Base-by-base conservation (phyloP, 2,888 invertebrate genomes). In the Archips crataeganus region DNA sequence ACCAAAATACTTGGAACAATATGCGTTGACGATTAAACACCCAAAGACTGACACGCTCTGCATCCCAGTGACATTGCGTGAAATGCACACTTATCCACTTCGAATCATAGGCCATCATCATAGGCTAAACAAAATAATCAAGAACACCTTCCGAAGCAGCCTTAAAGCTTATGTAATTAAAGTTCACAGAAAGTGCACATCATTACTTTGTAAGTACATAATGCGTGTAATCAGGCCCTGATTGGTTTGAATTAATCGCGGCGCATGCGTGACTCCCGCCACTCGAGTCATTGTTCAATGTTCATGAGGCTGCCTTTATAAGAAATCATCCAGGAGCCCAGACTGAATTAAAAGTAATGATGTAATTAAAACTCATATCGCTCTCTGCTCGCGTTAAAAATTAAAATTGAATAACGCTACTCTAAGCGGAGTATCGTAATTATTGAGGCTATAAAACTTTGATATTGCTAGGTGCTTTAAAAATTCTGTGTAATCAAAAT, bases 181-280 rank as follows among this genome's bases (percentile, higher is more conserved):
- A 79, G 82, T 57, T 70, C 67, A 74, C 67, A 60, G 60, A 36
- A 66, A 51, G 60, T 70, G 88, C 79, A 86, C 75, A 64, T 71
- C 76, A 75, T 85, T 84, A 86, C 77, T 87, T 88, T 85, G 90
- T 88, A 84, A 85, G 83, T 79, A 79, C 81, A 81, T 93, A 93
- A 93, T 92, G 92, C 93, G 92, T 93, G 92, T 93, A 93, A 94
- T 93, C 92, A 93, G 88, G 82, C 87, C 86, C 88, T 93, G 93
- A 94, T 94, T 94, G 94, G 93, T 88, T 91, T 90, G 93, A 93
- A 94, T 94, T 94, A 93, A 93, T 93, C 93, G 93, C 86, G 81
- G 87, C 77, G 90, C 89, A 93, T 93, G 93, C 94, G 94, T 93
- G 93, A 90, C 93, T 82, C 89, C 92, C 90, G 90, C 93, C 90